phyloP scores from a whole-genome alignment of 2,888 invertebrate genomes.

The Auanema freiburgensis region DNA sequence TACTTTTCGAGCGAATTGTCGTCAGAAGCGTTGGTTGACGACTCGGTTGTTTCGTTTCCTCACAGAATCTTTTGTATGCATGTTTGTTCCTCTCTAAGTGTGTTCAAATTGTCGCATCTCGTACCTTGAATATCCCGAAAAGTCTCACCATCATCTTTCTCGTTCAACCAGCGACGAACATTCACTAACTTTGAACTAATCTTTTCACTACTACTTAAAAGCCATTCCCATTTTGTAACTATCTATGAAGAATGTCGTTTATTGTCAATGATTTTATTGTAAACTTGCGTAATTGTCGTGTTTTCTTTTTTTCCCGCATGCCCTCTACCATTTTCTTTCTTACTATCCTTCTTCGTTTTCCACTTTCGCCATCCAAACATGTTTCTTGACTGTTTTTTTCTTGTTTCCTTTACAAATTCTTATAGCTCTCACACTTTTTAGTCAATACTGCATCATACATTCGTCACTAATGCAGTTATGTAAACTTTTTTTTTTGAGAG shows the following conservation, averaged over 20 bases:
- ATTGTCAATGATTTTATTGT: too few species aligned
- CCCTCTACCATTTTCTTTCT: constrained; percentile 17
- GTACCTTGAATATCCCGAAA: neutral
- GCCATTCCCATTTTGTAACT: neutral
- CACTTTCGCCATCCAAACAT: constrained; percentile 10
- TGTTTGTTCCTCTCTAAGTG: constrained; percentile 6
- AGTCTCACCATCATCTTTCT: constrained; percentile 8
- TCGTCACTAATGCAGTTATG: too few species aligned
- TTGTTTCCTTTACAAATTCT: constrained; percentile 18
- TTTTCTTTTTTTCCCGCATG: constrained; percentile 24
- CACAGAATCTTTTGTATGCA: constrained; percentile 12
- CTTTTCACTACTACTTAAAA: neutral
- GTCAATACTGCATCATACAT: constrained; percentile 11
- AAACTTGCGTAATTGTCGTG: constrained; percentile 16
- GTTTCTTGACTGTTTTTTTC: constrained; percentile 16
- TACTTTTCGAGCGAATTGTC: constrained; percentile 1
- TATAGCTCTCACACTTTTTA: constrained; percentile 22
- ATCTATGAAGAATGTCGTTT: neutral
- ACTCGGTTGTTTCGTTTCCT: constrained; percentile 13
- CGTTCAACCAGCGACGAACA: neutral
- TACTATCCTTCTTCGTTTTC: constrained; percentile 7
- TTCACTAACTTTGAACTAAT: too few species aligned
- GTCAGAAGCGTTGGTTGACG: constrained; percentile 8
- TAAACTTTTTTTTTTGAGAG: too few species aligned
- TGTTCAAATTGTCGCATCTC: constrained; percentile 2